Percentiles rank a stretch among this genome's conserved stretches.
Conservation (phyloP, 2,113 vertebrate species). For the Podarcis raffonei region DNA sequence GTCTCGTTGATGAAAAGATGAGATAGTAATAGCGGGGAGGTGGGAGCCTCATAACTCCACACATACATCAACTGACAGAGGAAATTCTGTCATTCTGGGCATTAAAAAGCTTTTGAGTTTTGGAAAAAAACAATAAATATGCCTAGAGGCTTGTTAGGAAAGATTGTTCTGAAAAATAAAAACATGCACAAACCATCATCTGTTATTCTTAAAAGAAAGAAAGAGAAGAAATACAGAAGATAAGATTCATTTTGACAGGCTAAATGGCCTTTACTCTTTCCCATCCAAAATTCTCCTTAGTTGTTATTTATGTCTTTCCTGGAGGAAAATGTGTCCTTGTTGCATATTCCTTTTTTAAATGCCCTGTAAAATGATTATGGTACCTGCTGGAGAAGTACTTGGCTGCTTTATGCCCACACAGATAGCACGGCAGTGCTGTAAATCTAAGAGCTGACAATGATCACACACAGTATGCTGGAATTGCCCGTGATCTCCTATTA, state of each 20-base stretch:
- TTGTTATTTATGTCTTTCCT: conserved; percentile 54
- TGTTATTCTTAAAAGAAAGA: neutral
- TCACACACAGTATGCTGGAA: conserved; percentile 15
- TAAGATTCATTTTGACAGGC: conserved; percentile 48
- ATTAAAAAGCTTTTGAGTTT: conserved; percentile 27
- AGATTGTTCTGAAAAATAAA: conserved; percentile 44
- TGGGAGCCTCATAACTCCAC: too few relatives aligned
- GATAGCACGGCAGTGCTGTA: conserved; percentile 29
- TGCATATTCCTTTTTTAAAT: conserved; percentile 63
- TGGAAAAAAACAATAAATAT: conserved; percentile 34
- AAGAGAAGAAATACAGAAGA: conserved; percentile 52
- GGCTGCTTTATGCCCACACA: conserved; percentile 47
- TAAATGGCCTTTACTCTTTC: conserved; percentile 56
- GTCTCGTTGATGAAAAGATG: too few relatives aligned
- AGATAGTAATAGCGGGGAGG: too few relatives aligned
- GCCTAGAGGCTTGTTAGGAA: conserved; percentile 38
- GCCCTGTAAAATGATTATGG: conserved; percentile 40
- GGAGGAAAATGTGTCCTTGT: conserved; percentile 52
- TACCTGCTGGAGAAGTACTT: conserved; percentile 35
- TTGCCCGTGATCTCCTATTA: conserved; percentile 59
- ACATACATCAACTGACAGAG: neutral
- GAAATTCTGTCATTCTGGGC: conserved; percentile 8
- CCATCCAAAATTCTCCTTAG: conserved; percentile 42
- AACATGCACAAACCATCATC: conserved; percentile 19
- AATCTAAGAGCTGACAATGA: conserved; percentile 60